Evolutionary conservation across 2,113 vertebrate genomes (phyloP).

Genomic region (Chionomys nivalis): DNA sequence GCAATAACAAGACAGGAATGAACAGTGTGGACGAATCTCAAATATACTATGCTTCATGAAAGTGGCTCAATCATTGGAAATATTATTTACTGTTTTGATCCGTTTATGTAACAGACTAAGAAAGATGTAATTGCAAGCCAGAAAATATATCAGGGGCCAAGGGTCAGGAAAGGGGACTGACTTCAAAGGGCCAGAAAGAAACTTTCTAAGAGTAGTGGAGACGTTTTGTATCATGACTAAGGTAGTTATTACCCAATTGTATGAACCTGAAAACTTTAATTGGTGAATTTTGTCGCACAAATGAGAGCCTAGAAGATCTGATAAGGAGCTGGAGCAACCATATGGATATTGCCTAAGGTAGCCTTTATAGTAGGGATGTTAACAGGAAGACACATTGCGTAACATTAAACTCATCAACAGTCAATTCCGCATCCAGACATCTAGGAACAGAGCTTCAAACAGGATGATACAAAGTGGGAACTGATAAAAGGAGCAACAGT

Average conservation of each 20-base stretch:
- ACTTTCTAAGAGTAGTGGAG: neutral
- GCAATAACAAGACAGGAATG: neutral
- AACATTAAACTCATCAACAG: neutral
- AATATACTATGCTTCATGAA: neutral
- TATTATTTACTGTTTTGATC: neutral
- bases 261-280: neutral
- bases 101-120: neutral
- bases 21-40: neutral
- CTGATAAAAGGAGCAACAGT: constrained; percentile 10
- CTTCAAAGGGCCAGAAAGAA: neutral
- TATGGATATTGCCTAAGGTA: neutral
- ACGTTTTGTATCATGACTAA: neutral
- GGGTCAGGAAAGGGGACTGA: neutral
- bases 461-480: neutral
- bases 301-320: neutral
- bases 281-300: constrained; percentile 1
- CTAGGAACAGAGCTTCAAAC: constrained; percentile 26
- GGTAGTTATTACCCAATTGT: neutral
- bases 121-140: constrained; percentile 1
- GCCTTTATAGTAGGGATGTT: neutral
- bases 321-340: neutral
- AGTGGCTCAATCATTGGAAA: neutral
- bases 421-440: neutral
- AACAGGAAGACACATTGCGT: neutral
- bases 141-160: neutral